phyloP scores from a whole-genome alignment of 2,888 invertebrate genomes.

The Esperia sulphurella region DNA sequence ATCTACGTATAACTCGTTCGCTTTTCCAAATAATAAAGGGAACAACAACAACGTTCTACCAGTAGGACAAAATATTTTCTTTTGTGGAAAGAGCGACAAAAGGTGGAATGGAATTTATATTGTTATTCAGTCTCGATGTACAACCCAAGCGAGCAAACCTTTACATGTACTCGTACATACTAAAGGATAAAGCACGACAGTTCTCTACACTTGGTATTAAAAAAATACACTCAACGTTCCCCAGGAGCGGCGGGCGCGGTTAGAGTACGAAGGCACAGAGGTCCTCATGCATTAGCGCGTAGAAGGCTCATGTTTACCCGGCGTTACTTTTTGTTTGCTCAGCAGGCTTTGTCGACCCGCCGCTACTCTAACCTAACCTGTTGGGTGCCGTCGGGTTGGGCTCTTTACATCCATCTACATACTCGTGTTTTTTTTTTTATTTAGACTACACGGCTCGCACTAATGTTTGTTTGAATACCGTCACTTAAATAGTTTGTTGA shows the following conservation, averaged over 20 bases:
- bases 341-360: constrained; percentile 51
- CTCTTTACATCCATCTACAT: constrained; percentile 30
- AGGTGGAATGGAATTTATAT: no score
- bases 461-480: constrained; percentile 15
- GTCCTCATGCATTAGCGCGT: constrained; percentile 58
- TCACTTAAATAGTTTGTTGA: constrained; percentile 9
- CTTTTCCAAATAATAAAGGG: no score
- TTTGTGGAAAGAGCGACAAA: no score
- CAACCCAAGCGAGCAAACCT: no score
- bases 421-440: constrained; percentile 31
- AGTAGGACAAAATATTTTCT: no score
- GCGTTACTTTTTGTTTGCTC: constrained; percentile 55
- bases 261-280: constrained; percentile 27
- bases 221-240: constrained; percentile 12
- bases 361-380: constrained; percentile 34
- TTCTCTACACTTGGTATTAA: constrained; percentile 1
- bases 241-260: constrained; percentile 14
- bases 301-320: constrained; percentile 53
- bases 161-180: background rate
- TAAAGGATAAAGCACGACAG: background rate
- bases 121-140: no score
- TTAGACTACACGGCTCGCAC: background rate
- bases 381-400: constrained; percentile 23
- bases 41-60: no score
- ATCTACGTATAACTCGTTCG: no score